A percentile compares a stretch with the other conserved stretches of the same genome.
phyloP scores from a whole-genome alignment of 2,797 vertebrate species.

The Ciconia nigra region DNA sequence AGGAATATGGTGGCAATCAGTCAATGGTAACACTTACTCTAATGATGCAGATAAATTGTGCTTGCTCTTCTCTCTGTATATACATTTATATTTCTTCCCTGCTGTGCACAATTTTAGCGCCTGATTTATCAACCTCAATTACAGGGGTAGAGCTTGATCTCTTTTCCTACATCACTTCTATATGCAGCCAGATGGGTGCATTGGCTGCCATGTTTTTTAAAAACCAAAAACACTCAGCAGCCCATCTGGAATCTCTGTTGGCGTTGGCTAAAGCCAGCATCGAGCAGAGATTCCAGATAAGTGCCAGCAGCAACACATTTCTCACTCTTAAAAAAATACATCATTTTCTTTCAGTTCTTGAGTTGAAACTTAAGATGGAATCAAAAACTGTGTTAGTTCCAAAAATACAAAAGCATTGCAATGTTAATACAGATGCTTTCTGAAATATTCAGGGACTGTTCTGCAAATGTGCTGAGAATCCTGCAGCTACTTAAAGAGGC shows the following conservation, averaged over 20 bases:
- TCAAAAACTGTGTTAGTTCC: background rate
- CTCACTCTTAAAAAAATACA: background rate
- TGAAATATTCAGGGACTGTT: background rate
- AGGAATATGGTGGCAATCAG: conserved; percentile 31
- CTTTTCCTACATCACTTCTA: conserved; percentile 31
- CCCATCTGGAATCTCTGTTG: conserved; percentile 68
- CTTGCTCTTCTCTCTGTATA: conserved; percentile 55
- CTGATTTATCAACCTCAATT: conserved; percentile 69
- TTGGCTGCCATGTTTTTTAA: conserved; percentile 73
- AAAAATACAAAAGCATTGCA: background rate
- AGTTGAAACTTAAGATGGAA: conserved; percentile 30
- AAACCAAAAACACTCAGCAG: conserved; percentile 66
- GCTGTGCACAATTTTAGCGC: conserved; percentile 59
- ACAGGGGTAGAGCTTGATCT: conserved; percentile 49
- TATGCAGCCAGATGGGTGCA: conserved; percentile 67
- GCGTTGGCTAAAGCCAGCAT: conserved; percentile 59
- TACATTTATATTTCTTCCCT: conserved; percentile 65
- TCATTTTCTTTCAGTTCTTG: conserved; percentile 8
- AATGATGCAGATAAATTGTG: conserved; percentile 68
- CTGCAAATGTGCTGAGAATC: background rate
- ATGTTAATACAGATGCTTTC: background rate
- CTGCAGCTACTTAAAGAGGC: background rate
- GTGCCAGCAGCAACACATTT: conserved; percentile 55
- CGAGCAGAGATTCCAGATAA: conserved; percentile 41
- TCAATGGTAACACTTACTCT: conserved; percentile 43